Base-by-base conservation (phyloP, 2,113 vertebrate species). In the Micronycteris hirsuta region DNA sequence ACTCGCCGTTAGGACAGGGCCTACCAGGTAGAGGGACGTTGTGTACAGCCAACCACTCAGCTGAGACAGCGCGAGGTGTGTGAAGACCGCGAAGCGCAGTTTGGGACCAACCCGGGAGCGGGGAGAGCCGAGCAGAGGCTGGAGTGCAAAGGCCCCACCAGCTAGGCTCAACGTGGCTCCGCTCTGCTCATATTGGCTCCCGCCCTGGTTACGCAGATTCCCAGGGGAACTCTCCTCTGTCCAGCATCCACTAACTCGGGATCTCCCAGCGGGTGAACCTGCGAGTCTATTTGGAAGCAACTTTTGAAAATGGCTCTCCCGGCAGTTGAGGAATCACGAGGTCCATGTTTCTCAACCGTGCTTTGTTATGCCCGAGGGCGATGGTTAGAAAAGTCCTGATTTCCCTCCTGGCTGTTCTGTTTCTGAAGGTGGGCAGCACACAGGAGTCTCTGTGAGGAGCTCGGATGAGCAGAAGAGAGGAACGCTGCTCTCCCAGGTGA, bases 341-440 rank as follows among this genome's bases (percentile, higher is more conserved):
- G 1, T 58, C 28, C 20, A 13, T 6, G 63, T 33, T 78, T 58
- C 19, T 16, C 28, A 4, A 61, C 19, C 5, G 9, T 68, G 54
- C 54, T 73, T 87, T 41, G 38, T 73, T 71, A 49, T 41, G 52
- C 45, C 52, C 2, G 7, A 78, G 19, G 49, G 38, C 9, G 45
- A 70, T 54, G 70, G 56, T 41, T 56, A 76, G 45, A 54, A 56
- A 76, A 74, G 7, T 28, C 15, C 84, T n/a, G 14, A 10, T 54
- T 89, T 96, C 68, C n/a, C 70, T 78, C 45, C 65, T 33, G 15
- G n/a, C 47, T 65, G 58, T 70, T 76, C n/a, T 84, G 43, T 54
- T 52, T 61, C 58, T 26, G 83, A 49, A 63, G 76, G 31, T 92
- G 54, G 45, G 19, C 52, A 38, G 80, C 43, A 71, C 31, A 2